phyloP scores from a whole-genome alignment of 2,888 invertebrate genomes.

The Drosophila infuscata region DNA sequence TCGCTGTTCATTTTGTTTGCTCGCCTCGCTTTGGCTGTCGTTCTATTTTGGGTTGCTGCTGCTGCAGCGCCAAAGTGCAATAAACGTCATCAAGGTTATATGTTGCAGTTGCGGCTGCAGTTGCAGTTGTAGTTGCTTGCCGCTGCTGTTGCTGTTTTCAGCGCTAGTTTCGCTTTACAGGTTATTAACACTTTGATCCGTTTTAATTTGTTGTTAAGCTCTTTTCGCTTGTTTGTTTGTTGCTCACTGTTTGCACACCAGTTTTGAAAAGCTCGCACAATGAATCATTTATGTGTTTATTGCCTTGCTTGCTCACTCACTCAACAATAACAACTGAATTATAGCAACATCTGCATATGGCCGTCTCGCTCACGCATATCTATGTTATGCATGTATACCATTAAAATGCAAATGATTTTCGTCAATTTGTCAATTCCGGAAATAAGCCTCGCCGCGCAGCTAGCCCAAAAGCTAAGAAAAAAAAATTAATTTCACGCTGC shows the following conservation, averaged over 20 bases:
- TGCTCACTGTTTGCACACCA: conserved; percentile 8
- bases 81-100: conserved; percentile 84
- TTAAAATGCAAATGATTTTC: conserved; percentile 64
- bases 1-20: conserved; percentile 61
- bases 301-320: conserved; percentile 26
- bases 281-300: conserved; percentile 59
- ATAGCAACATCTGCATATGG: conserved; percentile 1
- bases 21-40: conserved; percentile 56
- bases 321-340: conserved; percentile 25
- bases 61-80: conserved; percentile 79
- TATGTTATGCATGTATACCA: conserved; percentile 10
- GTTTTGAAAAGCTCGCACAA: conserved; percentile 26
- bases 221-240: conserved; percentile 14
- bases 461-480: conserved; percentile 35
- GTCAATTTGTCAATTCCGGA: conserved; percentile 71
- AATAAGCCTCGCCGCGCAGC: conserved; percentile 59
- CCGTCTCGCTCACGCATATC: conserved; percentile 32
- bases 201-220: conserved; percentile 41
- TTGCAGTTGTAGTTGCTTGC: conserved; percentile 17
- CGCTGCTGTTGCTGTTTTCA: conserved; percentile 28
- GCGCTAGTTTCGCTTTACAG: conserved; percentile 51
- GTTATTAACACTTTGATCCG: conserved; percentile 60
- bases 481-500: conserved; percentile 46
- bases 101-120: conserved; percentile 42
- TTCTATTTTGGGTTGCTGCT: conserved; percentile 75